Conservation (phyloP, 2,888 invertebrate genomes). For the Drosophila barbarae region DNA sequence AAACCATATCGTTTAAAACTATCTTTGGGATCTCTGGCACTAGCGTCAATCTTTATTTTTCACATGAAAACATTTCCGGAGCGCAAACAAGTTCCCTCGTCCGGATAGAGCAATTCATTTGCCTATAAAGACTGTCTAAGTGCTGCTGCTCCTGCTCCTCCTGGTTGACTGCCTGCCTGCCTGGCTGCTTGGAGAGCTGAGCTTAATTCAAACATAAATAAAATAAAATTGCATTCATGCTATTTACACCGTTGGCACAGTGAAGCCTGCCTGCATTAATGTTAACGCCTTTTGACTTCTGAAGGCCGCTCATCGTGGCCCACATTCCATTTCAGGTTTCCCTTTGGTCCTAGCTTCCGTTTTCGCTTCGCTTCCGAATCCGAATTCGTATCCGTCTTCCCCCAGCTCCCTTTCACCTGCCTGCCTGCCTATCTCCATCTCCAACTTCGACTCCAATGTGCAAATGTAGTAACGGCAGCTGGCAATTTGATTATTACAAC, state of each 20-base stretch:
- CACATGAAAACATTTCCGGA: slow-evolving; percentile 10
- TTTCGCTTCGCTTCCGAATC: neutral
- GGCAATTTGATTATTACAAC: slow-evolving; percentile 63
- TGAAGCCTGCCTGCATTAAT: slow-evolving; percentile 26
- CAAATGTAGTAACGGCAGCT: slow-evolving; percentile 20
- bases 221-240: slow-evolving; percentile 47
- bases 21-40: neutral
- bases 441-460: slow-evolving; percentile 8
- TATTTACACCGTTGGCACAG: slow-evolving; percentile 37
- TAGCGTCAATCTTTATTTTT: slow-evolving; percentile 31
- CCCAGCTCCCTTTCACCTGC: neutral
- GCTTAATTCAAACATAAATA: slow-evolving; percentile 44
- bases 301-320: slow-evolving; percentile 48
- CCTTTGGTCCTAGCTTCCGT: slow-evolving; percentile 2
- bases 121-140: slow-evolving; percentile 33
- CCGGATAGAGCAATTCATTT: slow-evolving; percentile 35
- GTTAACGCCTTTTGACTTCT: slow-evolving; percentile 60
- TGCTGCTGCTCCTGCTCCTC: slow-evolving; percentile 8
- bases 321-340: slow-evolving; percentile 35
- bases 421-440: slow-evolving; percentile 4
- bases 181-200: slow-evolving; percentile 14
- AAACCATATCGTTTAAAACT: slow-evolving; percentile 10
- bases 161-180: slow-evolving; percentile 19
- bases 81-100: slow-evolving; percentile 9
- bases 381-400: neutral